Percentiles rank a stretch among this genome's conserved stretches.
Conservation (phyloP, 2,113 vertebrate species). For the Oceanites oceanicus region DNA sequence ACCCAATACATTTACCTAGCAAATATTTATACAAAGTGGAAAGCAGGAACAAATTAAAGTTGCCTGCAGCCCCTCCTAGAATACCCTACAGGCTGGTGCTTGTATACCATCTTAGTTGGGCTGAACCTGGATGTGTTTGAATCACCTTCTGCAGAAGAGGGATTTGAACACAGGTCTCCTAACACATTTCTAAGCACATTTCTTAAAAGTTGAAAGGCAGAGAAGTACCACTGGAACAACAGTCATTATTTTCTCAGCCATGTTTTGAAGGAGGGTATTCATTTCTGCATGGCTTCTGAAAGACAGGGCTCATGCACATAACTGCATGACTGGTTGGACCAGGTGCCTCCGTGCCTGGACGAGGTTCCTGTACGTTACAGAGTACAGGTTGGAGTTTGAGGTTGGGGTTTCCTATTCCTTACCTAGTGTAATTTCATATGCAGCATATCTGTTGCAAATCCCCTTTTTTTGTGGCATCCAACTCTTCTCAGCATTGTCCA, state of each 20-base stretch:
- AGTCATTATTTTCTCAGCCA: neutral
- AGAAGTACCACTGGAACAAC: neutral
- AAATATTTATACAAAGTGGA: neutral
- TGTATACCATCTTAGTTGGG: neutral
- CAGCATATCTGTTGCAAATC: neutral
- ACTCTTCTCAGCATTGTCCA: neutral
- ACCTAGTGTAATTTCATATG: neutral
- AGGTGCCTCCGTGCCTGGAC: rapidly evolving
- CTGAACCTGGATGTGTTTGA: neutral
- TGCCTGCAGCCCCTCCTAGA: neutral
- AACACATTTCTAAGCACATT: neutral
- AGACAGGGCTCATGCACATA: neutral
- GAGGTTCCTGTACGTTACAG: neutral
- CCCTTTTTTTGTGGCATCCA: neutral
- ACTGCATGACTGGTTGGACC: neutral
- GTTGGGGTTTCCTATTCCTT: neutral
- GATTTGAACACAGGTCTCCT: neutral
- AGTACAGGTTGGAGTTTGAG: neutral
- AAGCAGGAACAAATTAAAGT: neutral
- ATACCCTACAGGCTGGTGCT: neutral
- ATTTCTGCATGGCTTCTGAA: neutral
- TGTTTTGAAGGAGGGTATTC: neutral
- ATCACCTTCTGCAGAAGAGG: neutral
- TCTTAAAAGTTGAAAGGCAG: neutral
- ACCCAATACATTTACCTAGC: neutral